phyloP scores from a whole-genome alignment of 2,797 vertebrate species.

The Sebastes dallii region DNA sequence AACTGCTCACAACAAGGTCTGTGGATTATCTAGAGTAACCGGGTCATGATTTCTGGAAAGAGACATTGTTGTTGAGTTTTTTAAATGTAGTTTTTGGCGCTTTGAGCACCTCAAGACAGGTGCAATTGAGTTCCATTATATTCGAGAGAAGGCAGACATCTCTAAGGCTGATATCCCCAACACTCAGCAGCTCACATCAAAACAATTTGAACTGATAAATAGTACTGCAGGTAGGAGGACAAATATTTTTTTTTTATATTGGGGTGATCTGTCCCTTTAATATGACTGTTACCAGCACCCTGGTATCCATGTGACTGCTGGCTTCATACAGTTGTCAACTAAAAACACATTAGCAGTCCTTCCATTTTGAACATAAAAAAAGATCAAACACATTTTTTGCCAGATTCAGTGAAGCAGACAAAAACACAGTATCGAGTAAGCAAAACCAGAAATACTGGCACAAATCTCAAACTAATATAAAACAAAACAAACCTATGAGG shows the following conservation, averaged over 20 bases:
- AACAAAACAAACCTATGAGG: neutral
- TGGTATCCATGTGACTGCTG: neutral
- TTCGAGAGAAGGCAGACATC: neutral
- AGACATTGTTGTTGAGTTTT: neutral
- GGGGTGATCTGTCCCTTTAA: neutral
- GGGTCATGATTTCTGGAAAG: neutral
- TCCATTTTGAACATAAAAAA: neutral
- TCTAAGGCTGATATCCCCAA: neutral
- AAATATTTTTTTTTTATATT: neutral
- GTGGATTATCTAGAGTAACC: neutral
- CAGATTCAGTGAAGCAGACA: constrained; percentile 3
- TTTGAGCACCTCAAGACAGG: neutral
- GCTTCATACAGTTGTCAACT: constrained; percentile 3
- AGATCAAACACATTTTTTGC: neutral
- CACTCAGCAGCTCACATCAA: neutral
- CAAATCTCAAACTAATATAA: neutral
- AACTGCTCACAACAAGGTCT: neutral
- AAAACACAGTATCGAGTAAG: neutral
- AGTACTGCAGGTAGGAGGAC: neutral
- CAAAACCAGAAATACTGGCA: constrained; percentile 11
- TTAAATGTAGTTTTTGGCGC: neutral
- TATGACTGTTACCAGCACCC: neutral
- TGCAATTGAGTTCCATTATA: neutral
- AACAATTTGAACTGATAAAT: neutral
- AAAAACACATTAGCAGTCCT: neutral